Evolutionary conservation across 64 coral and sea anemone species (phyloP), one percentile per base, ranked within the genome.

Genomic region (Cladopsammia gracilis): DNA sequence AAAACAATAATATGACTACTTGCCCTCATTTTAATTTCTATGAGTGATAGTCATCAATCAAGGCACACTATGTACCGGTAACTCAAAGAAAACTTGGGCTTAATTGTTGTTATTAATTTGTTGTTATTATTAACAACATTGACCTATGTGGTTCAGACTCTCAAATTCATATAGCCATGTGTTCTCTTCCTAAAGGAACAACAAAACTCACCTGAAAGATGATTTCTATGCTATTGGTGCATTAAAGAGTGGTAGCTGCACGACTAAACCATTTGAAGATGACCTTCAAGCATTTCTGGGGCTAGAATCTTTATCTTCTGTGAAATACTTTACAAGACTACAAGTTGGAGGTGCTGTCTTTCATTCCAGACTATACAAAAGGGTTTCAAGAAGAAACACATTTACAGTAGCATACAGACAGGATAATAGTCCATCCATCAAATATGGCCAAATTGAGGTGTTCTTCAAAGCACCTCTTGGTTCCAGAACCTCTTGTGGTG

Each of bases 301-400:
- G n/a, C 49, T 76, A 42, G 71, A 89, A 10, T 76, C 72, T 19
- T 15, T 76, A 13, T 20, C 73, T 89, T 89, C 72, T 48, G 23
- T 89, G 45, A 23, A 76, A 6, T 89, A 64, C 58, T 76, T 89
- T 62, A 62, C 72, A 45, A 89, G 86, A 89, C 72, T 76, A 4
- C 71, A 89, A 76, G 42, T 15, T 89, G 72, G 71, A 64, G n/a
- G 64, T 26, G 48, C 46, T 44, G 18, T 89, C 14, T 16, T 64
- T n/a, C 87, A 89, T 77, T 88, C 52, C 46, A 51, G 68, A 88
- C 71, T 54, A 22, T 88, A 75, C 22, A 88, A 88, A 43, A 24
- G 86, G 62, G 86, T 88, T 7, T 75, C 86, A 25, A 88, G 67
- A 50, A 88, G 86, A 88, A 88, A 88, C 20, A 75, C 86, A 14